phyloP scores from a whole-genome alignment of 2,888 invertebrate genomes.

The Latrodectus hesperus region DNA sequence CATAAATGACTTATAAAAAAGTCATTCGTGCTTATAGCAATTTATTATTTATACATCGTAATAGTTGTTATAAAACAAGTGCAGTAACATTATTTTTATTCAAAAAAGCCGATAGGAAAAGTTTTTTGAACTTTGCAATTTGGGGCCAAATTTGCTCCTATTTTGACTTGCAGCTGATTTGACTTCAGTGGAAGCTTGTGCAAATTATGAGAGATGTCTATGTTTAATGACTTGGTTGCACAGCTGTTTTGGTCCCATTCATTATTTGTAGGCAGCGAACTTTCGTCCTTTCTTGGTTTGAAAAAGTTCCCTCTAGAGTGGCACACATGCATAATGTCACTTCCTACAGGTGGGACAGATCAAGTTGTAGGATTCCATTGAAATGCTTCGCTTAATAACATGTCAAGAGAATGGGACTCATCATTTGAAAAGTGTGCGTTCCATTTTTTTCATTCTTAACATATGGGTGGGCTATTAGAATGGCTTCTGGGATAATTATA shows the following conservation, averaged over 20 bases:
- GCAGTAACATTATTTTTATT: no score
- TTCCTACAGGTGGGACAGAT: constrained; percentile 46
- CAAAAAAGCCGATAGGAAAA: not conserved
- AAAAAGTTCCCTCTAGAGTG: not conserved
- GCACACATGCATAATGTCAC: constrained; percentile 14
- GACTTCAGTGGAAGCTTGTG: not conserved
- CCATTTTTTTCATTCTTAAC: no score
- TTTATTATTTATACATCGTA: no score
- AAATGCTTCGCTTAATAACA: no score
- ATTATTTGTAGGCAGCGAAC: not conserved
- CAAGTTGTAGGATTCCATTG: not conserved
- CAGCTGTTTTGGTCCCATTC: constrained; percentile 29
- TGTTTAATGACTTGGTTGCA: not conserved
- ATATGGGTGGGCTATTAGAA: no score
- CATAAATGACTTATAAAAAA: no score
- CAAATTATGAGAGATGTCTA: not conserved
- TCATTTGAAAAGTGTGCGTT: no score
- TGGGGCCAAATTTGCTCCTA: not conserved
- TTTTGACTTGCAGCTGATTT: not conserved
- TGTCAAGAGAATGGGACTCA: no score
- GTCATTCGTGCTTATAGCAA: no score
- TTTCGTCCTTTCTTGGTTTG: constrained; percentile 11
- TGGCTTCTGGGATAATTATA: no score
- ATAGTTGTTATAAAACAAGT: no score
- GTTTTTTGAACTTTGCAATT: not conserved